Evolutionary conservation across 2,113 vertebrate species (phyloP).

Genomic region (Puffinus mauretanicus): DNA sequence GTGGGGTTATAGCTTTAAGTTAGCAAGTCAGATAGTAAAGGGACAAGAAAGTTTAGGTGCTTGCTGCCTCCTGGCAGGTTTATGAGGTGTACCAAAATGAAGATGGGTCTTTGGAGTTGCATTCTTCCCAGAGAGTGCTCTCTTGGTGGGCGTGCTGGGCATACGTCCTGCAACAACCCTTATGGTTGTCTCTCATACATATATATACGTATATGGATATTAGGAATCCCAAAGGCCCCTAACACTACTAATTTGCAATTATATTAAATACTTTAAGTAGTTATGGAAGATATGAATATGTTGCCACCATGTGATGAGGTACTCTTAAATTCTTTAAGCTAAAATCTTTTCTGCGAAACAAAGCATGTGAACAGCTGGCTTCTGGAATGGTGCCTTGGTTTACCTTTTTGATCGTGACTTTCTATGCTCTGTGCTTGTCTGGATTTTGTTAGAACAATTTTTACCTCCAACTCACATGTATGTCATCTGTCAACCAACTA

Average conservation of each 20-base stretch:
- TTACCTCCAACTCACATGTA: constrained; percentile 8
- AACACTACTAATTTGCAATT: not conserved
- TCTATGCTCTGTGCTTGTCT: not conserved
- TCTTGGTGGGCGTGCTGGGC: not conserved
- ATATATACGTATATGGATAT: not conserved
- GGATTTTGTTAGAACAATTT: constrained; percentile 38
- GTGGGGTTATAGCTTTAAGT: not conserved
- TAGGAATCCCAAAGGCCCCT: not conserved
- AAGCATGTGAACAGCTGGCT: not conserved
- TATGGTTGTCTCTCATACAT: not conserved
- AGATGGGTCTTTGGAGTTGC: not conserved
- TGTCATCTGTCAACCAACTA: constrained; percentile 41
- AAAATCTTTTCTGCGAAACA: not conserved
- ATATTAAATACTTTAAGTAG: not conserved
- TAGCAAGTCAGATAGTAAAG: not conserved
- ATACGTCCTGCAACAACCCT: not conserved
- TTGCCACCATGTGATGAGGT: not conserved
- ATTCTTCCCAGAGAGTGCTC: not conserved
- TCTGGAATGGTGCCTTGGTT: not conserved
- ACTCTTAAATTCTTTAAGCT: not conserved
- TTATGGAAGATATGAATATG: not conserved
- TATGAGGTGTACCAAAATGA: not conserved
- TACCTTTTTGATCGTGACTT: not conserved
- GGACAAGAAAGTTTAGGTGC: not conserved
- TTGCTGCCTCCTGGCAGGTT: not conserved